phyloP scores from a whole-genome alignment of 2,797 vertebrate genomes.

The Pantherophis alleghaniensis region DNA sequence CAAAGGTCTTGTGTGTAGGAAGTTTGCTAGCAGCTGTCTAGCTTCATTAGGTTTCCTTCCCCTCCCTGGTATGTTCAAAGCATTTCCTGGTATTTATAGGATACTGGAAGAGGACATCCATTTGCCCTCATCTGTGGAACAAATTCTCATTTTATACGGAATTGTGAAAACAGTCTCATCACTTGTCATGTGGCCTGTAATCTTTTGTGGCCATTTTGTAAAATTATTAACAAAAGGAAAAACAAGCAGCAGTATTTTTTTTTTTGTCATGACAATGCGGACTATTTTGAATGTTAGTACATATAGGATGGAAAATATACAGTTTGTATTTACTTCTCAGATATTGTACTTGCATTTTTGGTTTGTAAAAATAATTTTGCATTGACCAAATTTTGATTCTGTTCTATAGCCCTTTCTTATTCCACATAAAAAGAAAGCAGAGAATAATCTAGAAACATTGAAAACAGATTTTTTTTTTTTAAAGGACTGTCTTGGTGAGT shows the following conservation, averaged over 20 bases:
- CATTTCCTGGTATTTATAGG: neutral
- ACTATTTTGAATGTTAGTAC: neutral
- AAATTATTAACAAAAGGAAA: neutral
- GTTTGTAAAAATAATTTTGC: neutral
- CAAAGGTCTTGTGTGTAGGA: neutral
- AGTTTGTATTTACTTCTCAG: neutral
- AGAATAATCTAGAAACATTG: neutral
- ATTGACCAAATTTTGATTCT: neutral
- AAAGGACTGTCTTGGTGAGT: neutral
- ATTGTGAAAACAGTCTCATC: conserved; percentile 11
- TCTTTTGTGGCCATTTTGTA: conserved; percentile 12
- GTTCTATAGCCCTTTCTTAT: neutral
- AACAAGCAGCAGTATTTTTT: neutral
- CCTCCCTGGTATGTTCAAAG: neutral
- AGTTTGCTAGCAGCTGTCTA: neutral
- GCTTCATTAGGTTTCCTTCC: neutral
- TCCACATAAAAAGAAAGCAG: neutral
- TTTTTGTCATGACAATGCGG: accelerated
- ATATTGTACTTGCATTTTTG: neutral
- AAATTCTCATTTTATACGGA: neutral
- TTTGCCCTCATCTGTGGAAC: neutral
- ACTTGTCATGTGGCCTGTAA: conserved; percentile 2
- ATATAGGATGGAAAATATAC: neutral
- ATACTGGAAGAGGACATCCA: neutral
- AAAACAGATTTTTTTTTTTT: neutral